phyloP scores from a whole-genome alignment of 2,888 invertebrate genomes.

The Micoletzkya japonica region DNA sequence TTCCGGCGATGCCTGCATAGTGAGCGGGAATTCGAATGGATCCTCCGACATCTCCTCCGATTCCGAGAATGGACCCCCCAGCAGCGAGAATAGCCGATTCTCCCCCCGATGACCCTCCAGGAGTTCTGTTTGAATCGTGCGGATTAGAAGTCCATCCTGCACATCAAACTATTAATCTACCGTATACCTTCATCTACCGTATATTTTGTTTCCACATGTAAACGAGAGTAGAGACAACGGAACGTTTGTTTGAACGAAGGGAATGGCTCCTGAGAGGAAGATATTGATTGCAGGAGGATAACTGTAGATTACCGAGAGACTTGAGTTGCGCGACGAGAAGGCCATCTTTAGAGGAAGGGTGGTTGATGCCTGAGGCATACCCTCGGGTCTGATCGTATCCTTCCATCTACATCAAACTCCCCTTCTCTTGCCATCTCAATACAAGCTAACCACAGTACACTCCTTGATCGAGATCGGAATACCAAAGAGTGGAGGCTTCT shows the following conservation, averaged over 20 bases:
- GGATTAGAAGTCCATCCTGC: slow-evolving; percentile 31
- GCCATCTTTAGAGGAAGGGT: slow-evolving; percentile 39
- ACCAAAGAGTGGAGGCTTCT: slow-evolving; percentile 56
- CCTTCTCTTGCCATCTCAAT: not conserved
- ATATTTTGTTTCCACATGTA: slow-evolving; percentile 65
- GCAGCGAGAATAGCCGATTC: slow-evolving; percentile 65
- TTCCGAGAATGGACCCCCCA: slow-evolving; percentile 45
- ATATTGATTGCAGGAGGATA: not conserved
- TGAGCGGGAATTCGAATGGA: slow-evolving; percentile 67
- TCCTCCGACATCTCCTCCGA: slow-evolving; percentile 68
- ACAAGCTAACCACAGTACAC: slow-evolving; percentile 38
- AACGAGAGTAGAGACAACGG: slow-evolving; percentile 63
- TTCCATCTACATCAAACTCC: slow-evolving; percentile 43
- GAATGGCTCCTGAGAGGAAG: slow-evolving; percentile 65
- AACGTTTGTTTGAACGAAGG: slow-evolving; percentile 67
- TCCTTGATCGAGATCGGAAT: slow-evolving; percentile 59
- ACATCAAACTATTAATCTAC: not conserved
- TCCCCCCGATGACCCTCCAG: slow-evolving; percentile 66
- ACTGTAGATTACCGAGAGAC: slow-evolving; percentile 36
- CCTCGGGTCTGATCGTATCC: slow-evolving; percentile 59
- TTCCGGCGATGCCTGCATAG: slow-evolving; percentile 66
- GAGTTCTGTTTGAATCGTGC: slow-evolving; percentile 27
- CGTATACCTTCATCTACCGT: slow-evolving; percentile 48
- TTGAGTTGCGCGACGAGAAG: slow-evolving; percentile 48
- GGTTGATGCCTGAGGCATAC: slow-evolving; percentile 60